phyloP scores from a whole-genome alignment of 2,888 invertebrate genomes.

The Gisinianus flammeolus region DNA sequence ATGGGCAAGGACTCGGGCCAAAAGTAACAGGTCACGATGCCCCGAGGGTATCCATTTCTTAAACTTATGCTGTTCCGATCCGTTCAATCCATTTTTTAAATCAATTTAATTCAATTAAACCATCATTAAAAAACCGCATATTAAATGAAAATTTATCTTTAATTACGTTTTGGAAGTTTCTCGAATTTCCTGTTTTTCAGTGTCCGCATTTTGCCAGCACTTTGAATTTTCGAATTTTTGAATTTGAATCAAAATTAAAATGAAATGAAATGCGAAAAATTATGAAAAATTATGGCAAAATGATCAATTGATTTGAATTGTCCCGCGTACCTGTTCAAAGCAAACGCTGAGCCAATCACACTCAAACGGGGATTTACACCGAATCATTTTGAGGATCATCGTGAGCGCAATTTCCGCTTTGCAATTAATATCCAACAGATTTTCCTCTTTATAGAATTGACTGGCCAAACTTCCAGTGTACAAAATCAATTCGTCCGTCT shows the following conservation, averaged over 20 bases:
- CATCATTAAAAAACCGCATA: background rate
- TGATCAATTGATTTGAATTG: background rate
- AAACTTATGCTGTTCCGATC: background rate
- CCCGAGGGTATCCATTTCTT: background rate
- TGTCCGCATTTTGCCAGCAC: background rate
- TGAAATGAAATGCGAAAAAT: background rate
- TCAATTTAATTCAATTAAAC: background rate
- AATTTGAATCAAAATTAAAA: too few species aligned
- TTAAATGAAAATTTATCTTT: too few species aligned
- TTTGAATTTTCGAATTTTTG: too few species aligned
- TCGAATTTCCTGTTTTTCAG: background rate
- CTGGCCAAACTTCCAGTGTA: background rate
- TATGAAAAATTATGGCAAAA: background rate
- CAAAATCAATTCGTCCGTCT: background rate
- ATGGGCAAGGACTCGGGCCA: background rate
- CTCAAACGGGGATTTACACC: background rate
- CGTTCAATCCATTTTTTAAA: background rate
- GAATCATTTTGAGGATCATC: conserved; percentile 10
- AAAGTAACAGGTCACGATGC: background rate
- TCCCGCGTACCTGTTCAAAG: background rate
- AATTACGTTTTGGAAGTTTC: background rate
- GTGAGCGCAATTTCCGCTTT: background rate
- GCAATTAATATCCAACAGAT: background rate
- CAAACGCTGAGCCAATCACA: background rate
- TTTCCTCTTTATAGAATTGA: background rate